Evolutionary conservation across 2,113 vertebrate genomes (phyloP), one percentile per base, ranked within the genome.

Genomic region (Cryptoleucopteryx plumbea): DNA sequence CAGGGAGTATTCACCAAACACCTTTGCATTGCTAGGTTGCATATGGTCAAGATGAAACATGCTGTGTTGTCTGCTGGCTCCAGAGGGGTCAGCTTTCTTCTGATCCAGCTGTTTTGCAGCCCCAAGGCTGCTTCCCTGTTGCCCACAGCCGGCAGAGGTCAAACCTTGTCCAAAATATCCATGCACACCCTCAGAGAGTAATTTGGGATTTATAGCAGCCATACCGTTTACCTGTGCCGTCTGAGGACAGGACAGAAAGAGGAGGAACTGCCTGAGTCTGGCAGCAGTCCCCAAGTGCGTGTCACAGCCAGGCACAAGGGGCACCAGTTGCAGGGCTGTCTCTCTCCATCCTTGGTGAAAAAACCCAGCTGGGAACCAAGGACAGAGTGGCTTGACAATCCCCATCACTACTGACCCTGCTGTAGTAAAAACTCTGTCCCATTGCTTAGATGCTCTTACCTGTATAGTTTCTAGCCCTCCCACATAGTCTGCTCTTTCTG

Each of bases 1-100:
- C 16, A 83, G 23, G 56, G 84, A 88, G 53, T 66, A 75, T 42
- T 88, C 71, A 86, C 82, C 87, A 77, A 93, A 43, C 80, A 92
- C 61, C 90, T 68, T 2, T 47, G 80, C 58, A 36, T 19, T 67
- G 11, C 56, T n/a, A 40, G 70, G 22, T 31, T 45, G 47, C 20
- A 29, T 36, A 13, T 21, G 63, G 42, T 29, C 73, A 56, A 80
- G 48, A 67, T 59, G 70, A 86, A 90, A 80, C 42, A 42, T 82
- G 84, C 65, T 4, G 3, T 34, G 14, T 40, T 59, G 13, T 66
- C 9, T 65, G 36, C 22, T 71, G 48, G 43, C 81, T 90, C 71
- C 75, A 77, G 43, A 62, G 34, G 23, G 36, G 43, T 68, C 43
- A 73, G 26, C 17, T 68, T 68, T 50, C 43, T 83, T 77, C 84